Conservation (phyloP, 2,113 vertebrate genomes). For the Elanoides forficatus region DNA sequence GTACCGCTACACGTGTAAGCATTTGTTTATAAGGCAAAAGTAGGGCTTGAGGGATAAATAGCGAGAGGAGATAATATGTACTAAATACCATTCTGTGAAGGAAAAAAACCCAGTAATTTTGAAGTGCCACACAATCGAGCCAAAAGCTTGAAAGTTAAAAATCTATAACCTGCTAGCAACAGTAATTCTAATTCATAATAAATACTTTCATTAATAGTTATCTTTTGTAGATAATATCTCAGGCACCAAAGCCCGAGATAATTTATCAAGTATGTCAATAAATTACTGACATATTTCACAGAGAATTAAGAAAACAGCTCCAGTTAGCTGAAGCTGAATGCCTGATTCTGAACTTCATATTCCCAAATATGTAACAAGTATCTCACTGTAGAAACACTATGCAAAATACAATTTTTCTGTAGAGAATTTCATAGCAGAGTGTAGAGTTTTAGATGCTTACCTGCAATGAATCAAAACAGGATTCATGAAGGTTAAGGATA, state of each 20-base stretch:
- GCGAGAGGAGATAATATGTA: background rate
- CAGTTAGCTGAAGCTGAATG: background rate
- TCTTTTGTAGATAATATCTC: background rate
- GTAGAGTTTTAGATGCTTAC: background rate
- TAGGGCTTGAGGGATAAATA: background rate
- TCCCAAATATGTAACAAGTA: background rate
- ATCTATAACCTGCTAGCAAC: background rate
- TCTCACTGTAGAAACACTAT: background rate
- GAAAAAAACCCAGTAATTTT: background rate
- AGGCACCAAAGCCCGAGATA: background rate
- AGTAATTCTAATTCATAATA: background rate
- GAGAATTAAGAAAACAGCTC: background rate
- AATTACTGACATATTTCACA: background rate
- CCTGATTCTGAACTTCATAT: background rate
- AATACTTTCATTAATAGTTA: background rate
- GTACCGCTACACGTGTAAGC: background rate
- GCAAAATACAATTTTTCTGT: background rate
- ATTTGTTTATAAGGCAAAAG: background rate
- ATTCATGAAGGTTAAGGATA: background rate
- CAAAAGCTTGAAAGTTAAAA: background rate
- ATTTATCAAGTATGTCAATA: background rate
- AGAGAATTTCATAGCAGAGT: background rate
- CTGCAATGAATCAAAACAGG: background rate
- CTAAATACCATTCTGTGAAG: background rate
- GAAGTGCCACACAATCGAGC: background rate